Conservation (phyloP, 2,888 invertebrate species). For the Patella pellucida region DNA sequence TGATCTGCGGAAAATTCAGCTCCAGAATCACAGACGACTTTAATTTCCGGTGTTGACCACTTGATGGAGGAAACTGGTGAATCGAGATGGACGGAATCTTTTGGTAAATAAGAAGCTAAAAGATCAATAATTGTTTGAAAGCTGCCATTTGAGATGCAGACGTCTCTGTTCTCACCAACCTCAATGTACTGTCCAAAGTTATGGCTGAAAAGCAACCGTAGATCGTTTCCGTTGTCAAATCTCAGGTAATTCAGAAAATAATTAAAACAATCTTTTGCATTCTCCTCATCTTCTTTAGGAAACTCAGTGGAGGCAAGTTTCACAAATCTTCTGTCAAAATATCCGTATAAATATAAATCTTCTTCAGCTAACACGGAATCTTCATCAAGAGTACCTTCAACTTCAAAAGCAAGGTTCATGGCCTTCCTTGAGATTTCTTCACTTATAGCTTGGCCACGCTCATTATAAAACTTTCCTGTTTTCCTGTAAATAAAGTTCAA, state of each 20-base stretch:
- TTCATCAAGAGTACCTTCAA: constrained; percentile 24
- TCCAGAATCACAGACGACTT: constrained; percentile 40
- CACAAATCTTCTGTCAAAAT: background rate
- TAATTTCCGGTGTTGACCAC: constrained; percentile 75
- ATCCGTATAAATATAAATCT: background rate
- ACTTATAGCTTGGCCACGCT: constrained; percentile 42
- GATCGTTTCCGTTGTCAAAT: constrained; percentile 50
- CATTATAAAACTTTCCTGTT: constrained; percentile 37
- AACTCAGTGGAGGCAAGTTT: background rate
- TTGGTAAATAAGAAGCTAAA: constrained; percentile 72
- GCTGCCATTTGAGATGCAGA: constrained; percentile 78
- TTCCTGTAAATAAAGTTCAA: constrained; percentile 32
- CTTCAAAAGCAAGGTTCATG: constrained; percentile 20
- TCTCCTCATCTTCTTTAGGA: constrained; percentile 22
- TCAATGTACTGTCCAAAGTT: constrained; percentile 19
- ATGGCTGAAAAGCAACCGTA: constrained; percentile 41
- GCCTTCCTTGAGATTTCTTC: constrained; percentile 31
- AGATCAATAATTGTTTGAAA: constrained; percentile 72
- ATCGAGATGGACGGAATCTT: constrained; percentile 72
- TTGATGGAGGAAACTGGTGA: constrained; percentile 80
- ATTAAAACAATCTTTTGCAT: constrained; percentile 39
- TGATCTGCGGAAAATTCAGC: constrained; percentile 77
- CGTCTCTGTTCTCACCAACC: constrained; percentile 70
- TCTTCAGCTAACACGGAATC: background rate
- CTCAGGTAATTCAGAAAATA: constrained; percentile 44